Base-by-base conservation (phyloP, 1,140 invertebrate species). In the Apis dorsata region DNA sequence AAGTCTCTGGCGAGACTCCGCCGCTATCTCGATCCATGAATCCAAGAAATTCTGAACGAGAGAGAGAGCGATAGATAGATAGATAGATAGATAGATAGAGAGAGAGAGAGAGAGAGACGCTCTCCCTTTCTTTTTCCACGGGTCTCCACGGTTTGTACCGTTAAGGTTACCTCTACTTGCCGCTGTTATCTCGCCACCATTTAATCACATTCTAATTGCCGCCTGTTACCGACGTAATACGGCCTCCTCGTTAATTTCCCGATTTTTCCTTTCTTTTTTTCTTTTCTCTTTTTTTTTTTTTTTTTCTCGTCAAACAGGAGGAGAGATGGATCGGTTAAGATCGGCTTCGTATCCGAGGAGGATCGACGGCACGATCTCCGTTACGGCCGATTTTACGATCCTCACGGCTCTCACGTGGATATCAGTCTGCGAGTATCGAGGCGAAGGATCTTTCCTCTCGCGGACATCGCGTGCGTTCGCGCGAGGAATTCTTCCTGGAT, bases 181-280 rank as follows among this genome's bases (percentile, higher is more conserved):
- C 55, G 44, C 24, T n/a, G 57, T 53, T 69, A 82, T 82, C 65
- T 78, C 49, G 28, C 75, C 57, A 69, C 59, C 49, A 78, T 62
- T 82, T 78, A 82, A 77, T 82, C 74, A 55, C 66, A 68, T 82
- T 82, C 74, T 82, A 69, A 82, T 82, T 82, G 66, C 65, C 55
- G 53, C 44, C 63, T 51, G 79, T 81, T 76, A 68, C 72, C 21
- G 80, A 77, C 66, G 44, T 77, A 77, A 77, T 77, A 77, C 74
- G 65, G n/a, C 74, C 81, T 78, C 51, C 74, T 82, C 75, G 74
- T 78, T 78, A 70, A 57, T 78, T 60, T 59, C 44, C 7, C 63
- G 21, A n/a, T 2, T 34, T 51, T 79, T 66, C 21, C 34, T 4
- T 34, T 24, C 34, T 28, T 17, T 63, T 63, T n/a, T 2, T 57